Base-by-base conservation (phyloP, 2,113 vertebrate species). In the Pteronura brasiliensis region DNA sequence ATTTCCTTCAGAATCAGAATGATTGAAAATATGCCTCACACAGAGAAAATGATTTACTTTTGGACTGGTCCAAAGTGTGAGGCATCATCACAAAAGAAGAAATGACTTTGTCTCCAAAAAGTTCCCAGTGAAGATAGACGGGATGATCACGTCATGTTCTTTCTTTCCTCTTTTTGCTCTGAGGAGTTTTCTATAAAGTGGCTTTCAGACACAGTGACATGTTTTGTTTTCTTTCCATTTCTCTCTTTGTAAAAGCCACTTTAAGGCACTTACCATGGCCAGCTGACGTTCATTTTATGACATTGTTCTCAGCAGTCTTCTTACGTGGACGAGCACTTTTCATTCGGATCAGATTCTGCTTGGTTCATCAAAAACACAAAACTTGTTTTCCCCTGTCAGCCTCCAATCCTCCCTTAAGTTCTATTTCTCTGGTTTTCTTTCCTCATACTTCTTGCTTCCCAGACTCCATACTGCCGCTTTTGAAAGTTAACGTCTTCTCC, bases 181-280 rank as follows among this genome's bases (percentile, higher is more conserved):
- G 85, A 96, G 88, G 39, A 90, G 55, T 27, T 69, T 92, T 90
- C 90, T 81, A 10, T 87, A 80, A 80, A 92, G 49, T 87, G 90
- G 31, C 74, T 90, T 93, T 92, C 80, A 67, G 69, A 61, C 93
- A 49, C 7, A 59, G 61, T 80, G 79, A 92, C 87, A 84, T 57
- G 49, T 76, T 96, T 96, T 93, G 59, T 87, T 96, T 96, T n/a
- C 86, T 74, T 95, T 71, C 82, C 95, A 55, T 84, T 76, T 96
- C 55, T 79, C 29, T 96, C 90, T 84, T 88, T 95, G 74, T 69
- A 85, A 88, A 93, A 93, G 83, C 90, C 87, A 63, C 69, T 96
- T 89, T 52, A 84, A 96, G 74, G 67, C 80, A 74, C 74, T 95
- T 55, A 29, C 34, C 34, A 14, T 8, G 36, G 57, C 29, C 49